Base-by-base conservation (phyloP, 2,113 vertebrate species). In the Oreotrochilus melanogaster region DNA sequence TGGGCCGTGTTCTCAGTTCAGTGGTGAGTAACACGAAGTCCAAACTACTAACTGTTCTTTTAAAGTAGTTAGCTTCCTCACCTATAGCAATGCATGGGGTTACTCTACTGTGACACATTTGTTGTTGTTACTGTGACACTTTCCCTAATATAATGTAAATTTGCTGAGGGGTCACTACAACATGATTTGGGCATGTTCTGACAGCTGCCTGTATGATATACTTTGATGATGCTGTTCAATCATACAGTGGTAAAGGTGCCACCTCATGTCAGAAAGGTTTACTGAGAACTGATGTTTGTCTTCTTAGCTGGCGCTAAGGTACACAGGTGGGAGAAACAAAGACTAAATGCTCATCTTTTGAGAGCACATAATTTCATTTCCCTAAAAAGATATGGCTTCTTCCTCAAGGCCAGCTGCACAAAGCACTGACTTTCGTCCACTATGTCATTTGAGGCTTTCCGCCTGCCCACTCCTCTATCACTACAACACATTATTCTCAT, bases 1-100 rank as follows among this genome's bases (percentile, higher is more conserved):
- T 98, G 48, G 95, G 98, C 48, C 97, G 98, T 3, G 98, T 98
- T 30, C 94, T 98, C 72, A 98, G 97, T 16, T 97, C 98, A 33
- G 98, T 98, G 98, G 98, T 98, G 94, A 97, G 98, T 80, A 67
- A 23, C 11, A 1, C 17, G 39, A 78, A 61, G 8, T 43, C 39
- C 21, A 50, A 60, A 33, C 6, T 35, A 42, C 30, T 35, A 10
- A 43, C 39, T 45, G 31, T 17, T 50, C 47, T 56, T 75, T 80
- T 35, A 69, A 84, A 61, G 17, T 5, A 50, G 11, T 18, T 22
- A 54, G 69, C 67, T 56, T 81, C 37, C n/a, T 45, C 53, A 56
- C 37, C n/a, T 70, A 14, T 39, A 33, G 42, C 47, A 33, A 25
- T 22, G 43, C 19, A 18, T 16, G 11, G 27, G 3, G 16, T 72